A percentile compares a stretch with the other conserved stretches of the same genome.
phyloP scores from a whole-genome alignment of 2,888 invertebrate genomes.

The Blera fallax region DNA sequence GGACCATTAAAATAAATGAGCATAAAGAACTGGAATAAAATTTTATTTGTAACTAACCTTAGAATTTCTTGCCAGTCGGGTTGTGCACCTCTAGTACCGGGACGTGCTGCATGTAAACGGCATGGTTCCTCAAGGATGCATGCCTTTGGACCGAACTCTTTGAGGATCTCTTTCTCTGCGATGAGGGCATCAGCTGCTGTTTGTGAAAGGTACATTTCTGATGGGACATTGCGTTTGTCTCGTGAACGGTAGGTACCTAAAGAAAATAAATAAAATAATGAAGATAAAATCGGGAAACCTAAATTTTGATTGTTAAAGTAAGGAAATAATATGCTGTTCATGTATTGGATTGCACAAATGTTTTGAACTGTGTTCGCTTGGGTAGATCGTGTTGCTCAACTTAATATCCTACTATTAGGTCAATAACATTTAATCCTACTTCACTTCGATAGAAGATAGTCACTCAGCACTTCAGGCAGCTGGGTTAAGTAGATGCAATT shows the following conservation, averaged over 20 bases:
- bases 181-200: constrained; percentile 85
- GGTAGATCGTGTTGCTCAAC: too few species aligned
- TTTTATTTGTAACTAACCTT: constrained; percentile 84
- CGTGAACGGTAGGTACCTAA: constrained; percentile 88
- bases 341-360: too few species aligned
- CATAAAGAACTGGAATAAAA: constrained; percentile 51
- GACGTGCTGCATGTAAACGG: constrained; percentile 81
- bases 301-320: background rate
- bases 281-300: background rate
- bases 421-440: too few species aligned
- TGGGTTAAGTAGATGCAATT: too few species aligned
- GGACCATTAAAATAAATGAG: constrained; percentile 64
- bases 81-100: constrained; percentile 77
- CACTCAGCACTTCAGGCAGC: too few species aligned
- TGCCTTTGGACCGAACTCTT: constrained; percentile 89
- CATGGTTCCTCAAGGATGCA: constrained; percentile 92
- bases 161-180: constrained; percentile 90
- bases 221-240: constrained; percentile 83
- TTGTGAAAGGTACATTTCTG: constrained; percentile 80
- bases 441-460: too few species aligned
- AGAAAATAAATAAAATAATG: constrained; percentile 34
- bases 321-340: background rate
- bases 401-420: too few species aligned
- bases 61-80: constrained; percentile 90
- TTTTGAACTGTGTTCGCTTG: background rate